Conservation (phyloP, 1,140 invertebrate genomes). For the Reticulitermes speratus region DNA sequence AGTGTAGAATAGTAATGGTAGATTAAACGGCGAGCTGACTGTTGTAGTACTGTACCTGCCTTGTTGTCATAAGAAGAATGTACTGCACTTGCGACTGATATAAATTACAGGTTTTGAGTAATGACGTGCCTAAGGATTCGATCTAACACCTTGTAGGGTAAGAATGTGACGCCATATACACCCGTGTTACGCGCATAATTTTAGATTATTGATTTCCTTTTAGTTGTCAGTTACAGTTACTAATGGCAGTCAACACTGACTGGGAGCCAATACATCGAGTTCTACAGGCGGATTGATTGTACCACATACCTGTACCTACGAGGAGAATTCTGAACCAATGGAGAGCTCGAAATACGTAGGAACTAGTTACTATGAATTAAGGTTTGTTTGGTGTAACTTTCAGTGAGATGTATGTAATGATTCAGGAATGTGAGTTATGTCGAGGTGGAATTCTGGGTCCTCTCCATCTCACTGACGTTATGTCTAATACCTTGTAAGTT, state of each 20-base stretch:
- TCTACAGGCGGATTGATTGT: neutral
- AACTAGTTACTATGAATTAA: neutral
- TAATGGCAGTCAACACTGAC: neutral
- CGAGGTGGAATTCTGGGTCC: neutral
- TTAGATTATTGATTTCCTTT: constrained; percentile 4
- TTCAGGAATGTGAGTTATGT: neutral
- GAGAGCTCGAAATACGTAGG: neutral
- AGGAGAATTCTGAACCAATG: neutral
- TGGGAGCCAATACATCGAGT: neutral
- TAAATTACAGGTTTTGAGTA: too few species aligned
- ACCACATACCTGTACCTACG: neutral
- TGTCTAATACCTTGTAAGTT: neutral
- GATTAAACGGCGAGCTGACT: too few species aligned
- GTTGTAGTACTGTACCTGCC: too few species aligned
- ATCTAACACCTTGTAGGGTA: too few species aligned
- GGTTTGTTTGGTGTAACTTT: neutral
- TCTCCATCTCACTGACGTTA: neutral
- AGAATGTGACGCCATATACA: too few species aligned
- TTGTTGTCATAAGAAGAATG: too few species aligned
- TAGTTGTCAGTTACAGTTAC: neutral
- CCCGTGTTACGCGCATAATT: neutral
- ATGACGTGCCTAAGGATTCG: too few species aligned
- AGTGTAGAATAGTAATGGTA: too few species aligned
- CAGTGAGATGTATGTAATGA: neutral
- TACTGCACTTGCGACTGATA: too few species aligned